A percentile compares a stretch with the other conserved stretches of the same genome.
phyloP scores from a whole-genome alignment of 2,888 invertebrate species.

The Ecliptopera silaceata region DNA sequence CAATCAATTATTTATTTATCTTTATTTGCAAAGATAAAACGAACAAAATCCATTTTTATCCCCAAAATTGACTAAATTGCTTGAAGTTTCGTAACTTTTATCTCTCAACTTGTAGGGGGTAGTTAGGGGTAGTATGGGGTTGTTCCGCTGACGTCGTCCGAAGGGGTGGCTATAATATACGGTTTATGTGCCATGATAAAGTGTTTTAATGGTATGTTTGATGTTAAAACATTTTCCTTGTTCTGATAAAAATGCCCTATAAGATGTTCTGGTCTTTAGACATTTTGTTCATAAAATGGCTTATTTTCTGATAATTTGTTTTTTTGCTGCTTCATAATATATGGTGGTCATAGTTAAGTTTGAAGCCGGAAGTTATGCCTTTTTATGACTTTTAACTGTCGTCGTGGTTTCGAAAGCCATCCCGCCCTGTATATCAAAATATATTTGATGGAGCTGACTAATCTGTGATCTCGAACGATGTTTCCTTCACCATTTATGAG shows the following conservation, averaged over 20 bases:
- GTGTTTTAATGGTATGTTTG: constrained; percentile 32
- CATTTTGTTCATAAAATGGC: no score
- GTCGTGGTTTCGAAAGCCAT: no score
- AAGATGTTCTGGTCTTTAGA: not conserved
- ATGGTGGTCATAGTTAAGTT: no score
- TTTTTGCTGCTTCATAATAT: no score
- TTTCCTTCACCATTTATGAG: no score
- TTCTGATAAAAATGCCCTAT: constrained; percentile 25
- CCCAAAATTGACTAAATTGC: constrained; percentile 18
- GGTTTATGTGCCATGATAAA: constrained; percentile 34
- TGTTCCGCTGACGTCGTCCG: constrained; percentile 3
- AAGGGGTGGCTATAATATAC: constrained; percentile 20
- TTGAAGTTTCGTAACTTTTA: constrained; percentile 32
- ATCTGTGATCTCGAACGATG: no score
- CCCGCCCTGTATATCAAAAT: no score
- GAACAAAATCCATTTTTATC: constrained; percentile 12
- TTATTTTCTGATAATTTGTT: no score
- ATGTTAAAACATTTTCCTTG: constrained; percentile 29
- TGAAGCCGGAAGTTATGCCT: no score
- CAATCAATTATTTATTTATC: not conserved
- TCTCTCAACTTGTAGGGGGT: constrained; percentile 22
- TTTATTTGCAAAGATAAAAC: constrained; percentile 6
- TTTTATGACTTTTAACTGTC: no score
- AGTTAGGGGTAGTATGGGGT: constrained; percentile 20
- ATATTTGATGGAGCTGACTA: no score